phyloP scores from a whole-genome alignment of 2,113 vertebrate species.

The Sapajus apella region DNA sequence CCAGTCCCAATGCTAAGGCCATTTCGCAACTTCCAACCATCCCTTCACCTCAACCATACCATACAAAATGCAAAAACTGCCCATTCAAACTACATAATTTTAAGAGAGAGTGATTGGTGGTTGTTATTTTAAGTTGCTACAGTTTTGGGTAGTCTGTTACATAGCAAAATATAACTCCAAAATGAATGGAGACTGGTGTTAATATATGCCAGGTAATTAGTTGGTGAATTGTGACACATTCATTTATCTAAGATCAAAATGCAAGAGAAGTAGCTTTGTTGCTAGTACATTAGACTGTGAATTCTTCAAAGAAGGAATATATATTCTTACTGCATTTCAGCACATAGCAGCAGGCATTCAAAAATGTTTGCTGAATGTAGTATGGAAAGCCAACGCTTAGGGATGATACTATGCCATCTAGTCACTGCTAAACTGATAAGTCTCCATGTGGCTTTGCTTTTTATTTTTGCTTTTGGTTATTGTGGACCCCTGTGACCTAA shows the following conservation, averaged over 20 bases:
- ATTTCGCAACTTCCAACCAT: background rate
- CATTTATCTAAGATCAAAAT: background rate
- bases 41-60: fast-evolving
- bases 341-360: background rate
- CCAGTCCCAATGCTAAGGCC: fast-evolving
- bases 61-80: background rate
- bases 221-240: background rate
- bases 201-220: background rate
- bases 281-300: background rate
- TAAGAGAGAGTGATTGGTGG: background rate
- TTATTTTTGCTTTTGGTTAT: background rate
- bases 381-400: background rate
- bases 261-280: background rate
- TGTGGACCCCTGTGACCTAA: background rate
- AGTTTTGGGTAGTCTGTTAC: background rate
- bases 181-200: background rate
- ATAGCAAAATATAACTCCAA: background rate
- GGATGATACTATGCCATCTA: background rate
- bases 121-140: background rate
- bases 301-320: background rate
- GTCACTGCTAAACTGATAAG: background rate
- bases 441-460: background rate
- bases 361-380: background rate
- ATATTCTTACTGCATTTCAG: background rate
- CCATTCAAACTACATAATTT: background rate